Conservation (phyloP, 2,113 vertebrate species). For the Rutilus rutilus region DNA sequence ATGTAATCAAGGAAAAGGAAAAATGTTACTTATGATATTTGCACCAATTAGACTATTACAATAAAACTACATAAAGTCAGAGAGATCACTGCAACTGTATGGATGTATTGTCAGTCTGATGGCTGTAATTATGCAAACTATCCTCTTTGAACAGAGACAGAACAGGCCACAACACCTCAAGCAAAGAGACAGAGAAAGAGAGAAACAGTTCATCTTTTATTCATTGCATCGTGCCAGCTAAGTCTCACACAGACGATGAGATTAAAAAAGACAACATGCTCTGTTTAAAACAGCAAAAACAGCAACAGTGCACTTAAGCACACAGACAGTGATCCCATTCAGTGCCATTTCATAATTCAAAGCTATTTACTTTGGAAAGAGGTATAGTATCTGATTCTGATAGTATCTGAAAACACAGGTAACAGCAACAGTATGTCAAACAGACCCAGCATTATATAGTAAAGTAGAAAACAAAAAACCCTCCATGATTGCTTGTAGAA, state of each 20-base stretch:
- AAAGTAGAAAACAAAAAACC: neutral
- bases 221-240: conserved; percentile 32
- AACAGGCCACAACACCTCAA: conserved; percentile 31
- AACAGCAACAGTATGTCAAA: conserved; percentile 3
- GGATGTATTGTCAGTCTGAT: neutral
- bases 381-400: neutral
- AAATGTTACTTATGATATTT: neutral
- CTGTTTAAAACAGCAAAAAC: neutral
- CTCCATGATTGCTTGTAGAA: neutral
- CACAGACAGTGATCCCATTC: neutral
- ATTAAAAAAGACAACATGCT: conserved; percentile 25
- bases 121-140: conserved; percentile 32
- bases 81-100: conserved; percentile 6
- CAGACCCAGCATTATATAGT: neutral
- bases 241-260: neutral
- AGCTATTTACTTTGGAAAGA: conserved; percentile 35
- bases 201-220: conserved; percentile 52
- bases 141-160: conserved; percentile 3
- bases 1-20: neutral
- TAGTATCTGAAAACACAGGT: neutral
- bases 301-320: neutral
- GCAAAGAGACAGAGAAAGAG: conserved; percentile 13
- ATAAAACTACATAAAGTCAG: neutral
- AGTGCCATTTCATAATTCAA: conserved; percentile 37
- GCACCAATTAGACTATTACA: neutral